Base-by-base conservation (phyloP, 2,797 vertebrate genomes). In the Sebastes iracundus region DNA sequence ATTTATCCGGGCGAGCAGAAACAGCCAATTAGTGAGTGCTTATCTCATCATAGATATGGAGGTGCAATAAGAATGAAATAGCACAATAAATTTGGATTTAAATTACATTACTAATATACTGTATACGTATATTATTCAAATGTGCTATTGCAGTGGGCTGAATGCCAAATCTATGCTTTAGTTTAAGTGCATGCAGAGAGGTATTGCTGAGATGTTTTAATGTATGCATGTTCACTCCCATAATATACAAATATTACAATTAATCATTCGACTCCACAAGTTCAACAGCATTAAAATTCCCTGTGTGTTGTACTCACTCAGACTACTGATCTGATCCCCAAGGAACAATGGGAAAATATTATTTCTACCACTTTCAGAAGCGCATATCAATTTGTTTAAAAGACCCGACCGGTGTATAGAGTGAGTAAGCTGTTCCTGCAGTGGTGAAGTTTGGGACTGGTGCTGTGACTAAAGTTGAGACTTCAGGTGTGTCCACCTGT, bases 11-110 rank as follows among this genome's bases (percentile, higher is more conserved):
- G 87, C 68, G 80, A 91, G 88, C 86, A 88, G 87, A 90, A 90
- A 84, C 87, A 91, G 85, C 88, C 94, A 95, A 96, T 96, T 95
- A 95, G 94, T 62, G 84, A 82, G 84, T 66, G 90, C 91, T 95
- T 93, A 95, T 95, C 94, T 92, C 81, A 73, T 90, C 77, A 78
- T 75, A 91, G 90, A 93, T 94, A 92, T 80, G 83, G 88, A 84
- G 46, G 82, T 67, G 87, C 85, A 90, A 78, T 90, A 83, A 86
- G 90, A 88, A 90, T 91, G 88, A 92, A 93, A 91, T 65, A 86
- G 72, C 78, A 78, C 75, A 33, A 80, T 84, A 58, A 35, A 63
- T 53, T 61, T 30, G 22, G 72, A 68, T 84, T 87, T 80, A 83
- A 92, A 90, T 75, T 53, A 18, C 77, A 30, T 49, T 62, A 28